Evolutionary conservation across 2,113 vertebrate genomes (phyloP).

Genomic region (Acrocephalus arundinaceus): DNA sequence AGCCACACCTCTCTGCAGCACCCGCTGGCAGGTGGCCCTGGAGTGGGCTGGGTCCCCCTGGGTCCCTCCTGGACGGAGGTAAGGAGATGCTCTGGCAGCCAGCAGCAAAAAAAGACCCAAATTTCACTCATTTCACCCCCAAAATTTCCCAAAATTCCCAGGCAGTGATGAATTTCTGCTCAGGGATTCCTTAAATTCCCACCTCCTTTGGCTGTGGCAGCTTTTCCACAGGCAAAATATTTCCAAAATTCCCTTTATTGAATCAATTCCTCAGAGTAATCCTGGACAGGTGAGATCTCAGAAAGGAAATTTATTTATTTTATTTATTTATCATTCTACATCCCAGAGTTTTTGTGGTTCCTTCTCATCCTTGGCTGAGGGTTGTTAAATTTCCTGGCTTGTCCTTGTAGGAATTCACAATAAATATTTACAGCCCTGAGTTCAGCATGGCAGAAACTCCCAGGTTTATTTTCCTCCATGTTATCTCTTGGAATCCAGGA

Average conservation of each 20-base stretch:
- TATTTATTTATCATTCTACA: background rate
- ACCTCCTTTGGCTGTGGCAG: background rate
- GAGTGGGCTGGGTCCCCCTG: constrained; percentile 70
- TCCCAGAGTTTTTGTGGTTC: background rate
- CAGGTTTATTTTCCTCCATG: background rate
- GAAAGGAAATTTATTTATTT: background rate
- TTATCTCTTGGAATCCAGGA: background rate
- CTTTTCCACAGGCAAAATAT: background rate
- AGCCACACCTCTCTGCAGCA: constrained; percentile 66
- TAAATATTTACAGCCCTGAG: background rate
- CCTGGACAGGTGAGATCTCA: background rate
- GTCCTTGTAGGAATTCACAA: background rate
- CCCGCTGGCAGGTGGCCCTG: constrained; percentile 65
- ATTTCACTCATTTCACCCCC: background rate
- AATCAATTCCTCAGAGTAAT: background rate
- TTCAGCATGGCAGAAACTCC: background rate
- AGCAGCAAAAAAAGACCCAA: constrained; percentile 8
- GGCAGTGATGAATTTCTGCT: background rate
- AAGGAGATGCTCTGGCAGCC: constrained; percentile 65
- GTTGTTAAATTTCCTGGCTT: background rate
- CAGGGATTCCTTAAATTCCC: background rate
- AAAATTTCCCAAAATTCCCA: background rate
- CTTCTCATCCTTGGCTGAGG: background rate
- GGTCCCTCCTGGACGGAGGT: constrained; percentile 77
- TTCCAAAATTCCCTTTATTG: background rate